Evolutionary conservation across 2,888 invertebrate genomes (phyloP), one percentile per base, ranked within the genome.

Genomic region (Drosophila borborema): DNA sequence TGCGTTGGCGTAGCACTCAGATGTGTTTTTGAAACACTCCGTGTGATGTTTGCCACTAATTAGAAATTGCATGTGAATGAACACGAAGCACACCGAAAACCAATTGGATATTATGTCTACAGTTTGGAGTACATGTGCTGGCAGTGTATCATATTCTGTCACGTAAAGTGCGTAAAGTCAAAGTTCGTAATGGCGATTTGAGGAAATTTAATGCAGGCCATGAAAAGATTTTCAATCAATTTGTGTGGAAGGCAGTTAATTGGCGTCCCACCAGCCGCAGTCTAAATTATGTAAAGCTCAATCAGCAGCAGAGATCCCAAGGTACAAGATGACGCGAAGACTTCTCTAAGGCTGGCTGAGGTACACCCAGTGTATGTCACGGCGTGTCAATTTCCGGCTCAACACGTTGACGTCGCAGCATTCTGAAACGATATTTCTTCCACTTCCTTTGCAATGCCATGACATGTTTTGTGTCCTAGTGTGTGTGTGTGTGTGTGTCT

Each of bases 381-480:
- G 73, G 56, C 77, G 78, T 72, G 74, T 83, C 84, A 86, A 89
- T 85, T 85, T 85, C 85, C 85, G 89, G 66, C 72, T 76, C 71
- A 78, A 69, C 86, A 86, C 83, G 81, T 74, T 88, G 78, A 76
- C 77, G 86, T 72, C 66, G 64, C 59, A 77, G 66, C 69, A 71
- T 77, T 80, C 74, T 64, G 48, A 64, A 66, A 55, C 68, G 71
- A 61, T 53, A 70, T 77, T 46, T 36, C 73, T 59, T 72, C 64
- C 73, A 61, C 56, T 66, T 80, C 70, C 80, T 64, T 59, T 69
- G 64, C 60, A 69, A 66, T 70, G 77, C 65, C 67, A 71, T 77
- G 78, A 74, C 81, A 67, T 85, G 55, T 34, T 59, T 36, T 54
- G 46, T 56, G 9, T 28, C 20, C 46, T 43, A 10, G 38, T 23